Evolutionary conservation across 2,797 vertebrate species (phyloP), one percentile per base, ranked within the genome.

Genomic region (Halcyon smyrnensis): DNA sequence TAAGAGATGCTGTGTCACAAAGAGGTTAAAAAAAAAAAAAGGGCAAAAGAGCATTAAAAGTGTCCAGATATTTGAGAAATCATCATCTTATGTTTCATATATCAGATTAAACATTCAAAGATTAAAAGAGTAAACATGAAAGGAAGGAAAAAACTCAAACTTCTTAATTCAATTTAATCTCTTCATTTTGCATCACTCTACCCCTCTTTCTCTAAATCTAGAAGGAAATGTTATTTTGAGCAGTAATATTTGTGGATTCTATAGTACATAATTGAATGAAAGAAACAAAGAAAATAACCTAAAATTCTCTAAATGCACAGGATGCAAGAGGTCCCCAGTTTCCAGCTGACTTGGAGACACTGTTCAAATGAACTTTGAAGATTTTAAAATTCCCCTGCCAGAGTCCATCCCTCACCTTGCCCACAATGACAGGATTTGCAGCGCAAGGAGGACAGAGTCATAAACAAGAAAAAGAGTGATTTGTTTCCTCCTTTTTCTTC

Each of bases 161-260:
- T 6, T 36, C 59, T 57, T 48, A 79, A 89, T 25, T 75, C 43
- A 59, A 41, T 89, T 84, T 64, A 64, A 64, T 83, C 15, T 57
- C 71, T 67, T 82, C 79, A 84, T 87, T 89, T 77, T 89, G 34
- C 28, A 79, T 46, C 51, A 43, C 16, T 77, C n/a, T 70, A 24
- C 39, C 17, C 85, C 16, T 71, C 74, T 87, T 15, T 70, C 74
- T 36, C 68, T 88, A 82, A 79, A 81, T 69, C 67, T 48, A 87
- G 53, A 89, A 50, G 41, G 48, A 80, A 79, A 82, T 3, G 41
- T 36, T 96, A 96, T 89, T 96, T 57, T 85, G 41, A 93, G 68
- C 32, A 89, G 16, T 17, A 74, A 30, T 39, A 68, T 75, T 85
- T 89, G 57, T 50, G 6, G 53, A 71, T 53, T 80, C 41, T 57